Evolutionary conservation across 2,797 vertebrate species (phyloP).

Genomic region (Crenichthys baileyi): DNA sequence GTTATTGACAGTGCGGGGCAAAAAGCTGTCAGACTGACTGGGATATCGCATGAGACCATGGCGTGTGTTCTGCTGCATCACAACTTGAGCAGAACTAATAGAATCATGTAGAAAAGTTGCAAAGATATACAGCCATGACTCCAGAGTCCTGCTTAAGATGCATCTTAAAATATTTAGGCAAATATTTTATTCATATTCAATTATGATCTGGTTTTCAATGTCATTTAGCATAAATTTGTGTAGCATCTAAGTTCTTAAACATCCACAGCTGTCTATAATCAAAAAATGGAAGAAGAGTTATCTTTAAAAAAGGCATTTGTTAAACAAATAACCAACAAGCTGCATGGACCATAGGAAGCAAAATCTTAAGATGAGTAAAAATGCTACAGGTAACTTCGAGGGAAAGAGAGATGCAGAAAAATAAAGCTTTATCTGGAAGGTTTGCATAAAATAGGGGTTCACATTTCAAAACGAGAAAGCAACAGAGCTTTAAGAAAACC

Average conservation of each 20-base stretch:
- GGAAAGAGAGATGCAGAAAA: neutral
- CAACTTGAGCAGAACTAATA: constrained; percentile 9
- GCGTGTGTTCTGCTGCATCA: constrained; percentile 29
- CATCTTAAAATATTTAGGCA: neutral
- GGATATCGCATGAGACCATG: constrained; percentile 16
- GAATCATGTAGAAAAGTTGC: neutral
- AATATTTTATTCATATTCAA: neutral
- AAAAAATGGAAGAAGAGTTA: neutral
- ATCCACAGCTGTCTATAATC: neutral
- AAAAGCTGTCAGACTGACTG: constrained; percentile 24
- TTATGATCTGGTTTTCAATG: neutral
- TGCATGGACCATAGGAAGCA: neutral
- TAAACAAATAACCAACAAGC: neutral
- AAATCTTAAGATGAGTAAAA: neutral
- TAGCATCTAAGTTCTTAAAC: neutral
- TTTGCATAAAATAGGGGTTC: neutral
- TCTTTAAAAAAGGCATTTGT: neutral
- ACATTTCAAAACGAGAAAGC: neutral
- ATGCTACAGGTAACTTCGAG: neutral
- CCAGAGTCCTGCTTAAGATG: neutral
- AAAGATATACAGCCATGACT: neutral
- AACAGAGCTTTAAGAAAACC: neutral
- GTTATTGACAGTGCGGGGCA: constrained; percentile 43
- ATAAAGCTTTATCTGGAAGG: neutral
- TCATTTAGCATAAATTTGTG: too few species aligned